Evolutionary conservation across 1,140 invertebrate genomes (phyloP).

Genomic region (Drepana arcuata): DNA sequence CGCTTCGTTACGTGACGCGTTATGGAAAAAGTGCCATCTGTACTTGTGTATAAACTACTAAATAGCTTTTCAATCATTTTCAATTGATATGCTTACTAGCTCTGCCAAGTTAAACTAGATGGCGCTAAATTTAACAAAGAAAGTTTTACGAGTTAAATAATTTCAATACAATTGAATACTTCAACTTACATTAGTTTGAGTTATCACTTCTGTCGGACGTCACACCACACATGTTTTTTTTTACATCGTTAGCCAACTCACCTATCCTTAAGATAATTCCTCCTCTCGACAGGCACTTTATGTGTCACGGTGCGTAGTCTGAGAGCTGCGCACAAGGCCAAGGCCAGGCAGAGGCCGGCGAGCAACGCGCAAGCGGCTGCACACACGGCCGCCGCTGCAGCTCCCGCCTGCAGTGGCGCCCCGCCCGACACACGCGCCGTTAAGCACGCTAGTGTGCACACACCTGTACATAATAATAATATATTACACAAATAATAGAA

Average conservation of each 20-base stretch:
- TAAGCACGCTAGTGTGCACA: constrained; percentile 55
- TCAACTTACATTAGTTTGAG: too few species aligned
- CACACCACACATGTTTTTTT: too few species aligned
- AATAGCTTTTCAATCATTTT: too few species aligned
- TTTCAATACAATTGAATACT: too few species aligned
- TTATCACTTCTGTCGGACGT: too few species aligned
- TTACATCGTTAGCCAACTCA: constrained; percentile 5
- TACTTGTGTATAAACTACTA: too few species aligned
- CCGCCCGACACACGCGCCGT: constrained; percentile 58
- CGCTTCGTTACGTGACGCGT: too few species aligned
- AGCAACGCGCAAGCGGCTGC: constrained; percentile 48
- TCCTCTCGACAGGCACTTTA: constrained; percentile 53
- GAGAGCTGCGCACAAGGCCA: constrained; percentile 47
- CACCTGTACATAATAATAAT: constrained; percentile 29
- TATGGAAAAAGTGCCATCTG: too few species aligned
- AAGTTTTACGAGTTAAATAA: too few species aligned
- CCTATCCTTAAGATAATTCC: constrained; percentile 55
- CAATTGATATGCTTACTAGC: too few species aligned
- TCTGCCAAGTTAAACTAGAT: too few species aligned
- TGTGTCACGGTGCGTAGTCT: constrained; percentile 45
- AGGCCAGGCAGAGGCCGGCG: constrained; percentile 38
- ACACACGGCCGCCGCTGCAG: constrained; percentile 51
- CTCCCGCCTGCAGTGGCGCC: constrained; percentile 47
- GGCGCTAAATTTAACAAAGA: too few species aligned
- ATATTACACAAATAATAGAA: not conserved